A percentile compares a stretch with the other conserved stretches of the same genome.
Evolutionary conservation across 2,797 vertebrate genomes (phyloP).

Genomic region (Melanotaenia pygmaea): DNA sequence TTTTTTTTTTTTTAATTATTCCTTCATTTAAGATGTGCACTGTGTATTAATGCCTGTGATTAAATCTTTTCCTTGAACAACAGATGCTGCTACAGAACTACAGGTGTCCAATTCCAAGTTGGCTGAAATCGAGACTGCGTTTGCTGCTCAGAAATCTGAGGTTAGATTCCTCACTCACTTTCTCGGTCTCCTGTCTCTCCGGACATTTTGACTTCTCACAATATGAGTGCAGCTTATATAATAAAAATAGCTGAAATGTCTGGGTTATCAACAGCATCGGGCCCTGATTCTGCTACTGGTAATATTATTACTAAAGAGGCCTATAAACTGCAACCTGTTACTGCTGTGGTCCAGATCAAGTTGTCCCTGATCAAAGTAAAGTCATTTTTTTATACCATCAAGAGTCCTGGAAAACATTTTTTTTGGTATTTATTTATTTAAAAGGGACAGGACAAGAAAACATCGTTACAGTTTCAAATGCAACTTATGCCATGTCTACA

Average conservation of each 20-base stretch:
- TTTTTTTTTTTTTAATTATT: not conserved
- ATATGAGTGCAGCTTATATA: not conserved
- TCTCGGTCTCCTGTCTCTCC: not conserved
- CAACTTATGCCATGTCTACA: no score
- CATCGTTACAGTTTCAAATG: no score
- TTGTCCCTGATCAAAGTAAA: not conserved
- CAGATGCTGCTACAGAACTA: slow-evolving; percentile 88
- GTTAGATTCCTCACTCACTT: slow-evolving; percentile 68
- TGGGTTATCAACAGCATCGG: not conserved
- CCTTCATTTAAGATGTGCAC: not conserved
- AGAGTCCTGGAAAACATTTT: not conserved
- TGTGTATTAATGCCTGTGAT: not conserved
- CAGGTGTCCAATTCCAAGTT: slow-evolving; percentile 87
- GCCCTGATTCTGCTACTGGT: not conserved
- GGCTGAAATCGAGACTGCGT: slow-evolving; percentile 86
- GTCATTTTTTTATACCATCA: not conserved
- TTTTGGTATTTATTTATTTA: no score
- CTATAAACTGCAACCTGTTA: not conserved
- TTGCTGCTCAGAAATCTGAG: slow-evolving; percentile 89
- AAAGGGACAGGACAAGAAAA: no score
- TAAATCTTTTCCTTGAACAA: not conserved
- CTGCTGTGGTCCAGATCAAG: not conserved
- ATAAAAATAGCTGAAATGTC: not conserved
- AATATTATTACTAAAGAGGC: not conserved
- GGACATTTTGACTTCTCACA: not conserved